Base-by-base conservation (phyloP, 1,140 invertebrate species). In the Oscheius sp. region DNA sequence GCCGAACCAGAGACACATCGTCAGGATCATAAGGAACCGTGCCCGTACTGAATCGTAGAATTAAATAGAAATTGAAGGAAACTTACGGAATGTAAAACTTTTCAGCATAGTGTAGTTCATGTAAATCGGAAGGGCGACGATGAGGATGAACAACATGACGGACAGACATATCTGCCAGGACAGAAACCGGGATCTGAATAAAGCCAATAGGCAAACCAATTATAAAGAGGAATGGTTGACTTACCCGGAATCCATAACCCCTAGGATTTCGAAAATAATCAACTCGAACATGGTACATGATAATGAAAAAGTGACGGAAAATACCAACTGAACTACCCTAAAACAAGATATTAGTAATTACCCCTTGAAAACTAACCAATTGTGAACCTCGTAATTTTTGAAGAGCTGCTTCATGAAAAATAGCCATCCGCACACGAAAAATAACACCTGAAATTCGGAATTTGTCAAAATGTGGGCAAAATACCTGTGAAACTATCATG, bases 271-370 rank as follows among this genome's bases (percentile, higher is more conserved):
- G 88, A 99, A 99, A 85, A 99, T 99, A 74, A 99, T 98, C 29
- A 99, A 88, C 85, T 99, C 96, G 87, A 99, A 99, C 93, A 99
- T 96, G 3, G 94, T 97, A 84, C 96, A 97, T 18, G 95, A 99
- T 2, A 99, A 86, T 3, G 96, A 91, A 85, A 99, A 96, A 45
- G 95, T 99, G 3, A 92, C 89, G 0, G 95, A 96, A 86, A 99
- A 99, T 80, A 98, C 93, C 2, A 98, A 86, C 84, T 98, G 93
- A 4, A 99, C 94, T 92, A 1, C 97, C 93, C 87, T 88, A 75
- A 71, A 62, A 38, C 42, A 62, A 45, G 28, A 32, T 62, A 15
- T 49, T 52, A 23, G 7, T 26, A 28, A 62, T 68, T 68, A 42
- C 58, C 32, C 13, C 52, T 38, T n/a, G 32, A 70, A 70, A 58